Conservation (phyloP, 2,797 vertebrate species). For the Cirrhinus molitorella region DNA sequence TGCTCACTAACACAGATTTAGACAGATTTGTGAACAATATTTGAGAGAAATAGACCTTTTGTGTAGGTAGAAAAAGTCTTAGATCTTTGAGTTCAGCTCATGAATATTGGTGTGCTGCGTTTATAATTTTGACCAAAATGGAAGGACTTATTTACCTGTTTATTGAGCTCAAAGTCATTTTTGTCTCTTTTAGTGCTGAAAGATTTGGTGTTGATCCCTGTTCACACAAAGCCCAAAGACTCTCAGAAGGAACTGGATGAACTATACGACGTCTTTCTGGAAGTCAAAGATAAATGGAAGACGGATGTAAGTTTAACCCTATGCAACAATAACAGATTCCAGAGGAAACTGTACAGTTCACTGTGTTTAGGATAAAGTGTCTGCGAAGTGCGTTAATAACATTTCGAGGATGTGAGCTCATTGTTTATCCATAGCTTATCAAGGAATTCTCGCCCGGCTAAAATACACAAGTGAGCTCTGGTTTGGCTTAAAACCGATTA, state of each 20-base stretch:
- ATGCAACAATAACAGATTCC: background rate
- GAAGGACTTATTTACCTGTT: background rate
- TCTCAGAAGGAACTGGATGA: constrained; percentile 76
- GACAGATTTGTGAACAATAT: too few species aligned
- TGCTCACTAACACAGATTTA: too few species aligned
- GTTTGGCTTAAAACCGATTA: background rate
- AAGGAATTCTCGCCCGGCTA: background rate
- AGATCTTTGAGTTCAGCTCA: too few species aligned
- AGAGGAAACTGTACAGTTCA: background rate
- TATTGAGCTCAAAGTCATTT: background rate
- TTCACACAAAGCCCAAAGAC: constrained; percentile 72
- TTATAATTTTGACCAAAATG: background rate
- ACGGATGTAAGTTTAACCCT: constrained; percentile 68
- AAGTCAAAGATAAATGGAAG: constrained; percentile 72
- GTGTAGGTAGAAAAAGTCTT: too few species aligned
- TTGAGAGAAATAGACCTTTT: too few species aligned
- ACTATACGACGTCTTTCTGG: constrained; percentile 72
- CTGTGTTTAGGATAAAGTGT: background rate
- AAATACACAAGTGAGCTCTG: too few species aligned
- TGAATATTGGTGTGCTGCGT: too few species aligned
- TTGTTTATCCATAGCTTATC: background rate
- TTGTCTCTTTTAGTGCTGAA: constrained; percentile 65
- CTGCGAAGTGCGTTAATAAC: background rate
- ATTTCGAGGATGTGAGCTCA: background rate
- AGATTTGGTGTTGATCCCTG: constrained; percentile 75